phyloP scores from a whole-genome alignment of 2,797 vertebrate genomes.

The Schizopygopsis pylzovi region DNA sequence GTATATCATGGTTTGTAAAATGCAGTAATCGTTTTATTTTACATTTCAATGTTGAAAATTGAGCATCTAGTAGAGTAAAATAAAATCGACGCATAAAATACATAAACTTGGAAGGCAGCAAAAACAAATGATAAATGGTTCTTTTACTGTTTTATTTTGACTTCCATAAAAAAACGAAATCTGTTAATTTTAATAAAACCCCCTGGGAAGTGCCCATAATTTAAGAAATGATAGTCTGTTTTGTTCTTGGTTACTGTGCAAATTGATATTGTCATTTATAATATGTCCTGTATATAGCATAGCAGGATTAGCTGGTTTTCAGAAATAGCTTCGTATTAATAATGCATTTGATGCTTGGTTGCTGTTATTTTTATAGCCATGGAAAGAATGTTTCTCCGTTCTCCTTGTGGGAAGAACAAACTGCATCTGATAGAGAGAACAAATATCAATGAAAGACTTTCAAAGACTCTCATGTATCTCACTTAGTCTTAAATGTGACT shows the following conservation, averaged over 20 bases:
- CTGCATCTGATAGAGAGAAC: slow-evolving; percentile 21
- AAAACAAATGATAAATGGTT: neutral
- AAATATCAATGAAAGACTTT: slow-evolving; percentile 31
- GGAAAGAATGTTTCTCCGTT: slow-evolving; percentile 33
- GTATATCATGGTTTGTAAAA: neutral
- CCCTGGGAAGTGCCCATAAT: neutral
- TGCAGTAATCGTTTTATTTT: neutral
- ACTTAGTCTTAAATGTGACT: neutral
- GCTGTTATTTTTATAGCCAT: slow-evolving; percentile 37
- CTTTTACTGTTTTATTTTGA: neutral
- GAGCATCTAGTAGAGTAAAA: neutral
- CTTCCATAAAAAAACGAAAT: neutral
- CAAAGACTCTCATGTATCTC: slow-evolving; percentile 1
- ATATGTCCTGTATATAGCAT: slow-evolving; percentile 49
- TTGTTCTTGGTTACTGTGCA: neutral
- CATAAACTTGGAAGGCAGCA: neutral
- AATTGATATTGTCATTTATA: slow-evolving; percentile 51
- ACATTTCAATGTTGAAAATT: neutral
- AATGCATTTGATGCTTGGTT: slow-evolving; percentile 43
- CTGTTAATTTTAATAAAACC: neutral
- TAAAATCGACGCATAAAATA: neutral
- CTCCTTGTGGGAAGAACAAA: slow-evolving; percentile 11
- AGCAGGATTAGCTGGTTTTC: neutral
- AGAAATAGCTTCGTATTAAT: slow-evolving; percentile 42
- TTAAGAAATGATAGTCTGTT: neutral